A percentile compares a stretch with the other conserved stretches of the same genome.
phyloP scores from a whole-genome alignment of 2,113 vertebrate genomes.

The Rhea americana region DNA sequence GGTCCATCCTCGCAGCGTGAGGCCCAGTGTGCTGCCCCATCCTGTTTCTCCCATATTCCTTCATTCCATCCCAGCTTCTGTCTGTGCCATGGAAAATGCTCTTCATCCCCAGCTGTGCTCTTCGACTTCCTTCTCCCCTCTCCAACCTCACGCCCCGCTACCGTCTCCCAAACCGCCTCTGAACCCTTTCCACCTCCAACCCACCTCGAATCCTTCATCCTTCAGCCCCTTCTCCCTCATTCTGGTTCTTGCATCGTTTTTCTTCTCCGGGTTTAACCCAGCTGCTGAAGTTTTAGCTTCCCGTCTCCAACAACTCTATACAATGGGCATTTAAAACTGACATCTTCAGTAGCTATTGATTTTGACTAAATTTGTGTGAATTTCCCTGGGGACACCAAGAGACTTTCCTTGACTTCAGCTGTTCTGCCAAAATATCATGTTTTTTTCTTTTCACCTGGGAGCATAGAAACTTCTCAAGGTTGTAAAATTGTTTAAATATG shows the following conservation, averaged over 20 bases:
- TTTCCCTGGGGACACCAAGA: background rate
- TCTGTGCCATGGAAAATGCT: background rate
- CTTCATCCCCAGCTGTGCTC: background rate
- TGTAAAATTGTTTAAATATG: background rate
- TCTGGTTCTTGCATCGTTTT: background rate
- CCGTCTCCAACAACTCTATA: background rate
- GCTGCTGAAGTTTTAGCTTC: background rate
- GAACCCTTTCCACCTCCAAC: background rate
- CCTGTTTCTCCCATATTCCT: background rate
- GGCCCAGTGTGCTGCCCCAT: no score
- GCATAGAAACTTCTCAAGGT: background rate
- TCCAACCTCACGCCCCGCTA: background rate
- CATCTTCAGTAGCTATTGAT: background rate
- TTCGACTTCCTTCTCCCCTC: background rate
- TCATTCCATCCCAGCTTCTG: background rate
- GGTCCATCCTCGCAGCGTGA: no score
- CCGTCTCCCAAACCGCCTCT: background rate
- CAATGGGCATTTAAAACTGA: background rate
- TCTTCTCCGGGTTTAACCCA: background rate
- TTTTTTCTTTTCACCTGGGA: background rate
- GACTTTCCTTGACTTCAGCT: background rate
- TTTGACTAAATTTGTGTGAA: background rate
- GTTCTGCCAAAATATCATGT: background rate
- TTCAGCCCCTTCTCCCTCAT: background rate
- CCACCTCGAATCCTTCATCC: background rate